These are phyloP conservation scores for Bembecia ichneumoniformis DNA, from an alignment of 2,888 invertebrate species.

Conservation along the genomic window DNA sequence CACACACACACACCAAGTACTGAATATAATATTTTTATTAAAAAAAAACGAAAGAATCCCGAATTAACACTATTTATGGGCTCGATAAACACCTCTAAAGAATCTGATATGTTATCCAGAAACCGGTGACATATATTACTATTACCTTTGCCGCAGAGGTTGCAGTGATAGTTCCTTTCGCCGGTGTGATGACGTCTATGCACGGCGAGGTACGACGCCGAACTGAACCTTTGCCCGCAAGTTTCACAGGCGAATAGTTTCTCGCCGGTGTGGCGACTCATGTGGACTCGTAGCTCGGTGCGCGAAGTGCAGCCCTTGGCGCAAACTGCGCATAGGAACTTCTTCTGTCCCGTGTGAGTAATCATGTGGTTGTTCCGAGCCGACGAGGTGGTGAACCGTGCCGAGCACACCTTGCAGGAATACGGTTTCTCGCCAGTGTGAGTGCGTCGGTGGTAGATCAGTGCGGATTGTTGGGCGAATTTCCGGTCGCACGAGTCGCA, in stretches of 20 bases:
- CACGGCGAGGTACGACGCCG: conserved; percentile 55
- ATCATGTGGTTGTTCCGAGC: conserved; percentile 64
- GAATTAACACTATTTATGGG: too few species aligned
- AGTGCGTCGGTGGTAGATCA: conserved; percentile 66
- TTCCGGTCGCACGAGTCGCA: conserved; percentile 59
- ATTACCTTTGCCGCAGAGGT: conserved; percentile 50
- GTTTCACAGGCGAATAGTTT: conserved; percentile 53
- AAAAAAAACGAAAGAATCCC: too few species aligned
- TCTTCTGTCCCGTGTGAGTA: conserved; percentile 59
- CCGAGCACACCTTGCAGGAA: conserved; percentile 56
- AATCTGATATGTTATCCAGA: too few species aligned
- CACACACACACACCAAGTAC: too few species aligned
- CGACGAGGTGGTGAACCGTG: conserved; percentile 64
- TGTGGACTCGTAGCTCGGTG: conserved; percentile 56
- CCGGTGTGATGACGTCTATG: conserved; percentile 54
- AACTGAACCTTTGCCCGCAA: conserved; percentile 55
- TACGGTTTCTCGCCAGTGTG: conserved; percentile 70
- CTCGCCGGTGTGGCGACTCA: conserved; percentile 55
- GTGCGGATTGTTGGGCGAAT: conserved; percentile 66
- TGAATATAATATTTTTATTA: too few species aligned
- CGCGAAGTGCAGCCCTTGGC: conserved; percentile 60
- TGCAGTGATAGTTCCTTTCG: conserved; percentile 47
- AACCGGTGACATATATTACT: too few species aligned
- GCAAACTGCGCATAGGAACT: conserved; percentile 61
- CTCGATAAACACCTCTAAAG: too few species aligned